Conservation (phyloP, 2,113 vertebrate species). For the Plectropomus leopardus region DNA sequence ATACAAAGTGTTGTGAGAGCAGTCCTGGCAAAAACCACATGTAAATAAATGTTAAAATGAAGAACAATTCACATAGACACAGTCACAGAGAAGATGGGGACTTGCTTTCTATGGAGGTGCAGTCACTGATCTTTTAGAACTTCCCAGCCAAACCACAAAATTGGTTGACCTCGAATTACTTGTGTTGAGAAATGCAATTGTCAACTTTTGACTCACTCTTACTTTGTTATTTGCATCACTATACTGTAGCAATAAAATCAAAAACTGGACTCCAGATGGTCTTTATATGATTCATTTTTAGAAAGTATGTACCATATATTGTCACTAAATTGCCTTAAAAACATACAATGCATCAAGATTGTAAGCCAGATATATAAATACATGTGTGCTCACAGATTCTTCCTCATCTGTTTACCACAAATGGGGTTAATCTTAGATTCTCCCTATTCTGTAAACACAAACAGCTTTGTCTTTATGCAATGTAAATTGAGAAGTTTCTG, state of each 20-base stretch:
- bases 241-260: neutral
- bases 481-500: constrained; percentile 38
- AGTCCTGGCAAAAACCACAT: too few species aligned
- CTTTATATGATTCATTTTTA: too few species aligned
- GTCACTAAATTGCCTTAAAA: neutral
- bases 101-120: too few species aligned
- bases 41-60: too few species aligned
- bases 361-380: neutral
- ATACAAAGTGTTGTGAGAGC: too few species aligned
- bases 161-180: too few species aligned
- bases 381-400: neutral
- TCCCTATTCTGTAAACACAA: constrained; percentile 23
- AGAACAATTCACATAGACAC: too few species aligned
- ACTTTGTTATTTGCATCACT: neutral
- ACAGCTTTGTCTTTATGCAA: constrained; percentile 46
- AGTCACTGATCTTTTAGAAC: too few species aligned
- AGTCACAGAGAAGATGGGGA: too few species aligned
- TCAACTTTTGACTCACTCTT: neutral
- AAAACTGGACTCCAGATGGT: neutral
- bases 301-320: neutral
- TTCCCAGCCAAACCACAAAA: too few species aligned
- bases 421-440: constrained; percentile 72
- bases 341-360: neutral
- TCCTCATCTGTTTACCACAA: constrained; percentile 34
- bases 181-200: neutral